These are phyloP conservation scores for Cygnus olor DNA, from an alignment of 2,797 vertebrate species.

Conservation along the genomic window DNA sequence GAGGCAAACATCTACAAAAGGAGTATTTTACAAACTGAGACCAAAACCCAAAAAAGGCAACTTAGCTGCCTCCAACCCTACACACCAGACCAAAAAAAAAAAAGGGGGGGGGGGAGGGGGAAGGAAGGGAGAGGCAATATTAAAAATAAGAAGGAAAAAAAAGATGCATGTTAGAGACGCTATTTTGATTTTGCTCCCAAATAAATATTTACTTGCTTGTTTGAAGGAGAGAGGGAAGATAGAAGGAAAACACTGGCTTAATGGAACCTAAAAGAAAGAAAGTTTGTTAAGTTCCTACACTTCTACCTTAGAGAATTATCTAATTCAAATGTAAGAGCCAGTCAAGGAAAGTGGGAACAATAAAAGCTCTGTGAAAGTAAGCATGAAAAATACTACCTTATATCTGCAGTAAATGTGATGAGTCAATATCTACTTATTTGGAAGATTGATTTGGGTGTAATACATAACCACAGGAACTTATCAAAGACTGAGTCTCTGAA, in stretches of 20 bases:
- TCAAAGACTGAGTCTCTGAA: neutral
- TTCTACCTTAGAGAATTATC: neutral
- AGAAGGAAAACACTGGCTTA: neutral
- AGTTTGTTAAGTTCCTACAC: neutral
- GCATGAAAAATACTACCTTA: neutral
- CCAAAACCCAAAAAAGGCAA: neutral
- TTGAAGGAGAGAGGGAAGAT: neutral
- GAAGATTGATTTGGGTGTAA: neutral
- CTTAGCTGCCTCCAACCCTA: neutral
- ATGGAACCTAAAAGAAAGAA: neutral
- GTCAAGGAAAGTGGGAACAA: neutral
- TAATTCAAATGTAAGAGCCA: neutral
- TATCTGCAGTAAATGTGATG: neutral
- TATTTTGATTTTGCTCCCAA: slow-evolving; percentile 14
- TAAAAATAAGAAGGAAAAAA: neutral
- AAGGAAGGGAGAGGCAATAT: too few species aligned
- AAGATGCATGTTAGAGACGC: neutral
- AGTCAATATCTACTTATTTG: slow-evolving; percentile 6
- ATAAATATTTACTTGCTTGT: slow-evolving; percentile 32
- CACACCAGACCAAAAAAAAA: neutral
- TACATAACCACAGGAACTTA: neutral
- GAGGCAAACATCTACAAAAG: neutral
- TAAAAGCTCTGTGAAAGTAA: slow-evolving; percentile 5
- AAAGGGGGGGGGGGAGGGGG: too few species aligned
- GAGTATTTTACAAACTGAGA: neutral